Conservation (phyloP, 92 coral and sea anemone species). For the Diadumene lineata region DNA sequence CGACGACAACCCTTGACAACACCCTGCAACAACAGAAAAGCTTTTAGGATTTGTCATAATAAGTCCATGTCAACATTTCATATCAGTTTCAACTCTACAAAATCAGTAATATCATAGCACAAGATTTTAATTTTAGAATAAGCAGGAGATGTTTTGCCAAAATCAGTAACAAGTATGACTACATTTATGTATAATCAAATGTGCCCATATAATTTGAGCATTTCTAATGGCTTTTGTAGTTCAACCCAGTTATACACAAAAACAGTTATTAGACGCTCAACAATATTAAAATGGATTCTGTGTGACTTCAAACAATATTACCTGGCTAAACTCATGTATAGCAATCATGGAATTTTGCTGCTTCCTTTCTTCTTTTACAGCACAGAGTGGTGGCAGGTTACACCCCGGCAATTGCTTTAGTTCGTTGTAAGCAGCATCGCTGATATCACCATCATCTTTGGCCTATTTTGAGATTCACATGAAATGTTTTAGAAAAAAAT, state of each 20-base stretch:
- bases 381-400: not conserved
- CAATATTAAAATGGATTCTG: not conserved
- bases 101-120: too few relatives aligned
- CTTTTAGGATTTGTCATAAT: not conserved
- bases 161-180: too few relatives aligned
- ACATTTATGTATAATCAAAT: too few relatives aligned
- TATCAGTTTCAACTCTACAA: not conserved
- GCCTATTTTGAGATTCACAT: too few relatives aligned
- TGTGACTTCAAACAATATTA: not conserved
- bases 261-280: not conserved
- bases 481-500: not conserved
- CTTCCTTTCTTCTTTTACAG: constrained; percentile 6
- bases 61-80: not conserved
- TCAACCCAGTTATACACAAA: not conserved
- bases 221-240: too few relatives aligned
- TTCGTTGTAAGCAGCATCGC: constrained; percentile 13
- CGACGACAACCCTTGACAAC: constrained; percentile 6
- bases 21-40: not conserved
- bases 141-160: too few relatives aligned
- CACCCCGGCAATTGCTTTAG: not conserved
- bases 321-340: constrained; percentile 6
- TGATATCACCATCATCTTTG: constrained; percentile 6
- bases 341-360: constrained; percentile 8
- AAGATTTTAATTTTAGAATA: too few relatives aligned
- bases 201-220: too few relatives aligned